Percentiles rank a stretch among this genome's conserved stretches.
These are phyloP conservation scores for Ctenicera cuprea DNA, from an alignment of 2,888 invertebrate genomes.

Conservation along the genomic window DNA sequence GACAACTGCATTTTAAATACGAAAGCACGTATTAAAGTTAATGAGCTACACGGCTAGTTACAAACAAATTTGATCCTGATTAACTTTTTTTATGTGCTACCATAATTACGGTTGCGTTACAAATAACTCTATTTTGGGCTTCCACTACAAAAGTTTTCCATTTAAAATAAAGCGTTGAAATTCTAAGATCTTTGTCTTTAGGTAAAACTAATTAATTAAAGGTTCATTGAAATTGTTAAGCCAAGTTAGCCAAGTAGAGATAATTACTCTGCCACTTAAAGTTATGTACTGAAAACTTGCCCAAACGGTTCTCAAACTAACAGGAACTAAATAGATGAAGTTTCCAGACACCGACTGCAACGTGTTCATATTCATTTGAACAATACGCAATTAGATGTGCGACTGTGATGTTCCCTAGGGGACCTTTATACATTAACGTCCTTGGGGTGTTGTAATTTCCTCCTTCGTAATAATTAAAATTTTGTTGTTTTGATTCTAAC, in stretches of 20 bases:
- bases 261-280: background rate
- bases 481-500: no score
- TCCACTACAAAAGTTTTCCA: no score
- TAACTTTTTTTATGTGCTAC: no score
- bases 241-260: background rate
- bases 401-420: no score
- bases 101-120: no score
- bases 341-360: conserved; percentile 18
- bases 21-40: background rate
- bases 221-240: background rate
- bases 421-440: no score
- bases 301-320: background rate
- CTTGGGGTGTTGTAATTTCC: background rate
- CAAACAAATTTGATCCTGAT: no score
- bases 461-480: no score
- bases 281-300: background rate
- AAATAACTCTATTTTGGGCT: no score
- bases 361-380: conserved; percentile 3
- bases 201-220: no score
- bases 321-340: conserved; percentile 14
- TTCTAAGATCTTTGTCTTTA: no score
- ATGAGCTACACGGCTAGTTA: background rate
- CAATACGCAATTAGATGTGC: background rate
- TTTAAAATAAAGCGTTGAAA: no score
- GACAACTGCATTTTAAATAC: conserved; percentile 27